A percentile compares a stretch with the other conserved stretches of the same genome.
Evolutionary conservation across 1,140 invertebrate genomes (phyloP).

Genomic region (Cydia fagiglandana): DNA sequence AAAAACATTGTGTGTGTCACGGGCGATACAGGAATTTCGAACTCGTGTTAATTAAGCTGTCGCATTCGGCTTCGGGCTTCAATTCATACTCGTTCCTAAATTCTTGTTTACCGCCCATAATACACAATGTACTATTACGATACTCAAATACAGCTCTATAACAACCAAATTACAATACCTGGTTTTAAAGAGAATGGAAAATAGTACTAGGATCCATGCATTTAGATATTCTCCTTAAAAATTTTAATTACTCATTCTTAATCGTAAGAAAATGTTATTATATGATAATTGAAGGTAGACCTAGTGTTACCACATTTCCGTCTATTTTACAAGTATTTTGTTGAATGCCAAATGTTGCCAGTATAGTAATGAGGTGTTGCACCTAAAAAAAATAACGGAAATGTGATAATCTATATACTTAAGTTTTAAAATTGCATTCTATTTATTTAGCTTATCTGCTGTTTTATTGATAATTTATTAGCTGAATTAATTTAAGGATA

Average conservation of each 20-base stretch:
- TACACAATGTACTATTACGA: too few relatives aligned
- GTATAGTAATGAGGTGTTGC: constrained; percentile 30
- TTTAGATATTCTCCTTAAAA: constrained; percentile 60
- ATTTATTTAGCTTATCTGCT: constrained; percentile 50
- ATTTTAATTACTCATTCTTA: constrained; percentile 55
- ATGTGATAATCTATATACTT: constrained; percentile 51
- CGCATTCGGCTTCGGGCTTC: too few relatives aligned
- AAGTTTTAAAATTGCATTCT: constrained; percentile 52
- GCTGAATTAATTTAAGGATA: constrained; percentile 29
- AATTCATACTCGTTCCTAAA: too few relatives aligned
- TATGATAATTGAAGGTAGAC: constrained; percentile 46
- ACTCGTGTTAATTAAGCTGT: too few relatives aligned
- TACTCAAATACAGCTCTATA: neutral
- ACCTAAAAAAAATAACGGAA: constrained; percentile 41
- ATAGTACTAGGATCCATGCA: constrained; percentile 61
- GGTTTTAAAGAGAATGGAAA: constrained; percentile 50
- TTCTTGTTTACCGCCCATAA: too few relatives aligned
- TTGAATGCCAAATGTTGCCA: constrained; percentile 53
- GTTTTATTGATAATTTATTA: constrained; percentile 35
- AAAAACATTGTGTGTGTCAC: too few relatives aligned
- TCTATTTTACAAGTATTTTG: constrained; percentile 37
- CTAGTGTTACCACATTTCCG: constrained; percentile 56
- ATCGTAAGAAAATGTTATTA: constrained; percentile 47
- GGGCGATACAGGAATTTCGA: too few relatives aligned
- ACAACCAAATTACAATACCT: neutral